phyloP scores from a whole-genome alignment of 2,888 invertebrate genomes.

The Dorcus parallelipipedus region DNA sequence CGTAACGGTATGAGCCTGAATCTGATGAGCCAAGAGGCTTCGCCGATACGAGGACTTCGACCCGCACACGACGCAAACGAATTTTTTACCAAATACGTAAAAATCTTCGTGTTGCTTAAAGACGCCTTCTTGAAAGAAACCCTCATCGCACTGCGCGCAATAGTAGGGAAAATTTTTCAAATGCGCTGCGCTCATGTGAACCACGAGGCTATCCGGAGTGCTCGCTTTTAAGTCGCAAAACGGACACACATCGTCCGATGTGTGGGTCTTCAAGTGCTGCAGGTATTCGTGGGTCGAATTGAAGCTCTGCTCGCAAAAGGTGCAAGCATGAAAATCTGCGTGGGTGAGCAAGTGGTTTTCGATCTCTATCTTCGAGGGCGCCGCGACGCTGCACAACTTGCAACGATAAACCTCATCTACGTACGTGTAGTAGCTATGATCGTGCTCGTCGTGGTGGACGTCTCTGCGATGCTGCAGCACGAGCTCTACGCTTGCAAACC shows the following conservation, averaged over 20 bases:
- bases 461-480: slow-evolving; percentile 49
- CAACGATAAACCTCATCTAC: slow-evolving; percentile 21
- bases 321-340: slow-evolving; percentile 26
- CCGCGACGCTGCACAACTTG: slow-evolving; percentile 3
- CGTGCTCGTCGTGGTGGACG: slow-evolving; percentile 35
- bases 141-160: slow-evolving; percentile 55
- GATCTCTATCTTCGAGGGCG: neutral
- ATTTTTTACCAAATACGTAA: slow-evolving; percentile 30
- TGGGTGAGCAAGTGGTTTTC: slow-evolving; percentile 4
- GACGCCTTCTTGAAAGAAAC: slow-evolving; percentile 53
- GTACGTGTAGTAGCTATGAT: slow-evolving; percentile 27
- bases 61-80: slow-evolving; percentile 48
- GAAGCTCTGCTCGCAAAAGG: slow-evolving; percentile 37
- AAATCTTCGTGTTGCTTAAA: slow-evolving; percentile 57
- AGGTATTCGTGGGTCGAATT: slow-evolving; percentile 40
- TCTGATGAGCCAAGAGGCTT: slow-evolving; percentile 50
- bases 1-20: slow-evolving; percentile 38
- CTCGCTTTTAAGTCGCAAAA: slow-evolving; percentile 37
- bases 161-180: slow-evolving; percentile 48
- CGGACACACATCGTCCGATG: slow-evolving; percentile 36
- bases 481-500: neutral
- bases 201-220: slow-evolving; percentile 34
- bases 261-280: slow-evolving; percentile 38
- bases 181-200: slow-evolving; percentile 42
- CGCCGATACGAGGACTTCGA: slow-evolving; percentile 37